Base-by-base conservation (phyloP, 2,113 vertebrate species). In the Pavo muticus region DNA sequence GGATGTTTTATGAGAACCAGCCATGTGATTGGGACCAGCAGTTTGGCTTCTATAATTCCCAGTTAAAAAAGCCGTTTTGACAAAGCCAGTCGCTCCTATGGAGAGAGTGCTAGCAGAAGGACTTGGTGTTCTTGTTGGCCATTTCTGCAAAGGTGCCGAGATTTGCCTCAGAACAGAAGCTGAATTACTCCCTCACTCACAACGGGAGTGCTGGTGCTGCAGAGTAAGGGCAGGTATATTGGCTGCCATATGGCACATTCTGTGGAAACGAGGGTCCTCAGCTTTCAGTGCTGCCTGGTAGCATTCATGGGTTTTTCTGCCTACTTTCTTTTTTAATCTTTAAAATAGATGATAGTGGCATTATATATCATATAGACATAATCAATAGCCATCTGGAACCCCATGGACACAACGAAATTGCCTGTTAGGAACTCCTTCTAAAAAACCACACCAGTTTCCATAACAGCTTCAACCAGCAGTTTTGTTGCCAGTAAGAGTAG, bases 371-470 rank as follows among this genome's bases (percentile, higher is more conserved):
- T 85, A 52, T 52, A 90, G 92, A 68, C 80, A 84, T 90, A 95
- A 95, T 95, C 94, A 88, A 90, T 90, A 95, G 69, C 91, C 85
- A 95, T 93, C 82, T 95, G 87, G 84, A 96, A 91, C 79, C 57
- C 85, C 37, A 18, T 61, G 85, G 79, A 95, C 90, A 91, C 90
- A 90, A 77, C 72, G 83, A 94, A 95, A 96, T 93, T 84, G 94
- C 87, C 88, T 94, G 87, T 91, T 95, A 74, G 79, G 87, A 81
- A 35, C 72, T 93, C 72, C 30, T 64, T 95, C 88, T 90, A 86
- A 48, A 95, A 96, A 95, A 95, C 88, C 89, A 84, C 91, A 86
- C 75, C 69, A 75, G 85, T 86, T 88, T 94, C 85, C 95, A 13
- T 95, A 95, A 95, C 91, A 93, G 88, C 93, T 90, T 95, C 93